Conservation (phyloP, 2,113 vertebrate species). For the Proterorhinus semilunaris region DNA sequence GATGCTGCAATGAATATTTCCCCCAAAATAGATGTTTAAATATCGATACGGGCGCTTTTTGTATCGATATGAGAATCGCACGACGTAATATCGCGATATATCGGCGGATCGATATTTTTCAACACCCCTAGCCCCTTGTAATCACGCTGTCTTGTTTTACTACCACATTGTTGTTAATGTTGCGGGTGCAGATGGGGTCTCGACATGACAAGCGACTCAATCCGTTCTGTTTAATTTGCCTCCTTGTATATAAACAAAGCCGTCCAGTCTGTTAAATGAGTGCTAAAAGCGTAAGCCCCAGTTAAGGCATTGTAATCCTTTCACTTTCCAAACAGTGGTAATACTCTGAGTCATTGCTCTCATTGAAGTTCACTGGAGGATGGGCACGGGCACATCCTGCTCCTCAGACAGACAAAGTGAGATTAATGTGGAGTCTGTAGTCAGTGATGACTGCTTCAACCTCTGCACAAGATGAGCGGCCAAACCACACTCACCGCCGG, state of each 20-base stretch:
- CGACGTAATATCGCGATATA: too few species aligned
- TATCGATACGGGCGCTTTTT: too few species aligned
- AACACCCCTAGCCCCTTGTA: too few species aligned
- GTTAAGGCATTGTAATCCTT: slow-evolving; percentile 19
- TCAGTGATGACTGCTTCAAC: slow-evolving; percentile 46
- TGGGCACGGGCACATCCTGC: slow-evolving; percentile 1
- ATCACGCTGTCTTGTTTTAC: neutral
- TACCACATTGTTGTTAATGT: neutral
- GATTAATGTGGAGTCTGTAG: slow-evolving; percentile 56
- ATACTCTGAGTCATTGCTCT: slow-evolving; percentile 30
- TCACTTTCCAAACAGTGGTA: slow-evolving; percentile 30
- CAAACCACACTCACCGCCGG: slow-evolving; percentile 43
- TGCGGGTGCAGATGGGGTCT: neutral
- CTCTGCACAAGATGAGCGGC: slow-evolving; percentile 37
- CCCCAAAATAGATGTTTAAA: too few species aligned
- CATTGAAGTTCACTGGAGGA: slow-evolving; percentile 19
- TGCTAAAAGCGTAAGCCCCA: slow-evolving; percentile 30
- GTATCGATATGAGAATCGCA: too few species aligned
- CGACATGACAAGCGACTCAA: neutral
- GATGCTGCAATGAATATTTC: too few species aligned
- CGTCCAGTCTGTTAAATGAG: slow-evolving; percentile 23
- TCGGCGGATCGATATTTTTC: too few species aligned
- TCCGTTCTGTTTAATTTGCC: neutral
- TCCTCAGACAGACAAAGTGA: slow-evolving; percentile 30
- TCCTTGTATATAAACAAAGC: neutral